phyloP scores from a whole-genome alignment of 2,888 invertebrate genomes.

The Drosophila tanythrix region DNA sequence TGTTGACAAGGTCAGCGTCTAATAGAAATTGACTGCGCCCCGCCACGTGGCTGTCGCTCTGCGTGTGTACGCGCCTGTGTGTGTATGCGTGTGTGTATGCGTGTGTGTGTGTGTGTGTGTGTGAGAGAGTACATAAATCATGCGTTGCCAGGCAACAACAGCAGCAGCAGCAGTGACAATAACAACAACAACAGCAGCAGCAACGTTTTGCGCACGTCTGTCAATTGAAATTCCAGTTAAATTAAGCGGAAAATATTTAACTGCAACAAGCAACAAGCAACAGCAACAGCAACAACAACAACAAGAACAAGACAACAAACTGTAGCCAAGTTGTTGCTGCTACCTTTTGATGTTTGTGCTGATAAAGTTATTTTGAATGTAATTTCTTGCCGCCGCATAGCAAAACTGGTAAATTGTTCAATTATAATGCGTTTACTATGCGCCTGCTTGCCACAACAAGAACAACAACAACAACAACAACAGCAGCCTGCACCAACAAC shows the following conservation, averaged over 20 bases:
- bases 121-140: conserved; percentile 74
- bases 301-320: conserved; percentile 18
- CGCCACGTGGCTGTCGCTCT: conserved; percentile 43
- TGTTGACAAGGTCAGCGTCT: conserved; percentile 81
- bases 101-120: conserved; percentile 36
- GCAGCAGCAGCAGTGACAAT: conserved; percentile 8
- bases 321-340: conserved; percentile 50
- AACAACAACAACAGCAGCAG: conserved; percentile 18
- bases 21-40: conserved; percentile 73
- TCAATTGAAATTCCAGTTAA: conserved; percentile 84
- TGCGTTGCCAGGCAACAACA: conserved; percentile 53
- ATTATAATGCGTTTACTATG: conserved; percentile 82
- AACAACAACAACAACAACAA: conserved; percentile 18
- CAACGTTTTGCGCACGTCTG: conserved; percentile 69
- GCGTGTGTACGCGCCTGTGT: conserved; percentile 8
- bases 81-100: conserved; percentile 9
- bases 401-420: conserved; percentile 83
- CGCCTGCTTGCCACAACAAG: conserved; percentile 40
- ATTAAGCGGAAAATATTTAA: conserved; percentile 83
- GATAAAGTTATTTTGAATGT: conserved; percentile 75
- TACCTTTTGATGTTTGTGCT: conserved; percentile 55
- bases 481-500: conserved; percentile 15
- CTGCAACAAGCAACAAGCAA: conserved; percentile 56
- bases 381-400: conserved; percentile 48
- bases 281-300: conserved; percentile 8